Evolutionary conservation across 2,888 invertebrate species (phyloP).

Genomic region (Ormyrus nitidulus): DNA sequence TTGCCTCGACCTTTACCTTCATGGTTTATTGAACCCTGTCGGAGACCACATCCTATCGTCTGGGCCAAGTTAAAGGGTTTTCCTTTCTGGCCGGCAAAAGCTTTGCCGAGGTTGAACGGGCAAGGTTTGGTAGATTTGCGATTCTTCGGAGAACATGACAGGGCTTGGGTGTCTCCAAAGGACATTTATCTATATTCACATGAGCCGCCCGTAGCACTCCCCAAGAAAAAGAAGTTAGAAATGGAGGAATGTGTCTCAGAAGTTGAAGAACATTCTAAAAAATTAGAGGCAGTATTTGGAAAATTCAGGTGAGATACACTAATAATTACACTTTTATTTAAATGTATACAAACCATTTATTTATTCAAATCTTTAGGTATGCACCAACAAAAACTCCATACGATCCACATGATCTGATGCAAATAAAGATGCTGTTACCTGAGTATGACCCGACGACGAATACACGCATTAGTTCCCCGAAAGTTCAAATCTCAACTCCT

Average conservation of each 20-base stretch:
- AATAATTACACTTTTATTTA: too few species aligned
- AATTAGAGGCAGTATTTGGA: conserved; percentile 70
- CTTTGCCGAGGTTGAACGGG: conserved; percentile 82
- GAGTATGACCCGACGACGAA: conserved; percentile 67
- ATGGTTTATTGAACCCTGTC: conserved; percentile 96
- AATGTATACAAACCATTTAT: too few species aligned
- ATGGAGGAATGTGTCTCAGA: conserved; percentile 71
- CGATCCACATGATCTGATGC: conserved; percentile 70
- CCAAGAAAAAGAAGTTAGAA: conserved; percentile 69
- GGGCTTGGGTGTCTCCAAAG: conserved; percentile 91
- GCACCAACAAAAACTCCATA: conserved; percentile 70
- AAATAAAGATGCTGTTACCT: conserved; percentile 70
- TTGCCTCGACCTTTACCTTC: conserved; percentile 78
- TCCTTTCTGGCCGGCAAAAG: conserved; percentile 98
- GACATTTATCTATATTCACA: conserved; percentile 90
- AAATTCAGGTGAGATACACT: conserved; percentile 65
- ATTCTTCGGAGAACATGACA: conserved; percentile 96
- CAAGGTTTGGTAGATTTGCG: conserved; percentile 89
- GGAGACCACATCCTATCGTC: conserved; percentile 90
- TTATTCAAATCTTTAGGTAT: conserved; percentile 62
- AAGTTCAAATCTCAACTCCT: background rate
- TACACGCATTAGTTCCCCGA: conserved; percentile 6
- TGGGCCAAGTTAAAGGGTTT: conserved; percentile 99
- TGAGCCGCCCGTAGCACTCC: conserved; percentile 73
- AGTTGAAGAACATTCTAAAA: conserved; percentile 70